These are phyloP conservation scores for Thripadectes ignobilis DNA, from an alignment of 2,797 vertebrate genomes.

Conservation along the genomic window DNA sequence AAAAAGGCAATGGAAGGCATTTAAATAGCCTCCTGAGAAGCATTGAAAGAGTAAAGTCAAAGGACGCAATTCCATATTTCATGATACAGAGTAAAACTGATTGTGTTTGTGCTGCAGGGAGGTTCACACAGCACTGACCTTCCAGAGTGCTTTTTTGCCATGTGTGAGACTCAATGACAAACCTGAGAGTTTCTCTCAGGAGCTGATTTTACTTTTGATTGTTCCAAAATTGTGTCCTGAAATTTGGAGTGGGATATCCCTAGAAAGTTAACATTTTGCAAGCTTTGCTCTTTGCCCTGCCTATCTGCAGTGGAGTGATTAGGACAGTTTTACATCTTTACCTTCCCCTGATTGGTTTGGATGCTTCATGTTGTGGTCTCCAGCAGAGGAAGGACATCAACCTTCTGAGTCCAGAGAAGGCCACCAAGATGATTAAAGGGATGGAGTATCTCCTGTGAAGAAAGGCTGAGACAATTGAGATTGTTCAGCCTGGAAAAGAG, in stretches of 20 bases:
- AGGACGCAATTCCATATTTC: conserved; percentile 5
- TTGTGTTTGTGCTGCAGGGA: not conserved
- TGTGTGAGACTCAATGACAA: not conserved
- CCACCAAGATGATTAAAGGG: not conserved
- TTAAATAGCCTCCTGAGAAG: conserved; percentile 28
- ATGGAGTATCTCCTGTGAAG: not conserved
- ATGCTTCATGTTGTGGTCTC: not conserved
- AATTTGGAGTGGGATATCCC: not conserved
- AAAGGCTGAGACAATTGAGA: not conserved
- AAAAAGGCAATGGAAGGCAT: conserved; percentile 30
- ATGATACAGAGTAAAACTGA: not conserved
- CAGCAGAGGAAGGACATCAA: not conserved
- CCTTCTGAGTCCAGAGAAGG: not conserved
- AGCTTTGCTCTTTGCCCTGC: not conserved
- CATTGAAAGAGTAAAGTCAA: not conserved
- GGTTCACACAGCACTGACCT: not conserved
- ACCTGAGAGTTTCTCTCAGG: not conserved
- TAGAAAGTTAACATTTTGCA: not conserved
- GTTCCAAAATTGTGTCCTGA: not conserved
- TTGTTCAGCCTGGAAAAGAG: not conserved
- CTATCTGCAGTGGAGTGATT: not conserved
- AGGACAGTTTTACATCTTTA: not conserved
- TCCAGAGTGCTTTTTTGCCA: not conserved
- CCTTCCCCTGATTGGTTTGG: not conserved
- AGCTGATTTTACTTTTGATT: conserved; percentile 5